Percentiles rank a stretch among this genome's conserved stretches.
Evolutionary conservation across 2,888 invertebrate species (phyloP).

Genomic region (Apodemia hepburni): DNA sequence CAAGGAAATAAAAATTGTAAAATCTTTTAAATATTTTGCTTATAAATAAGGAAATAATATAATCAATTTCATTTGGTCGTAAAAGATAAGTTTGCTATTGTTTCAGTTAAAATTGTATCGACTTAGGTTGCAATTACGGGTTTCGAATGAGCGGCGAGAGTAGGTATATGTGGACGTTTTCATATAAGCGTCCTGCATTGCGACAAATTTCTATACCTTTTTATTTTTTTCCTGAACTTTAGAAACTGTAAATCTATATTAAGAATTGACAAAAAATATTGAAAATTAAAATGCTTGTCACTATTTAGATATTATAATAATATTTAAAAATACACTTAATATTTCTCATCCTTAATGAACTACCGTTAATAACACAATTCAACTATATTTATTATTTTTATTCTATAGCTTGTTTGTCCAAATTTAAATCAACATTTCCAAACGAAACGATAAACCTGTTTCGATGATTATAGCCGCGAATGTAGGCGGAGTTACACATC

Average conservation of each 20-base stretch:
- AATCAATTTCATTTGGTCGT: no score
- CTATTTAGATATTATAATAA: neutral
- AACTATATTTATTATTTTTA: neutral
- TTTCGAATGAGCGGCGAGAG: conserved; percentile 60
- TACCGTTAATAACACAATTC: conserved; percentile 41
- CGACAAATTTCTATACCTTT: conserved; percentile 66
- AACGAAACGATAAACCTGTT: conserved; percentile 65
- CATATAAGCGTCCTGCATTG: conserved; percentile 69
- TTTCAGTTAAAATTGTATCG: conserved; percentile 40
- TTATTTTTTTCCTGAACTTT: conserved; percentile 55
- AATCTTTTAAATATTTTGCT: no score
- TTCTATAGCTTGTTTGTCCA: conserved; percentile 15
- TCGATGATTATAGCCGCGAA: conserved; percentile 60
- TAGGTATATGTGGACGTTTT: conserved; percentile 51
- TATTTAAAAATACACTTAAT: neutral
- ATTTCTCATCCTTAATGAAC: conserved; percentile 23
- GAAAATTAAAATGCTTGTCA: neutral
- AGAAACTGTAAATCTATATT: conserved; percentile 6
- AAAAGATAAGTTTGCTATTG: conserved; percentile 3
- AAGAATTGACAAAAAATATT: neutral
- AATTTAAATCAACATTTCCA: conserved; percentile 43
- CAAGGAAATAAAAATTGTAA: no score
- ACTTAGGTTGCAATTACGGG: conserved; percentile 53
- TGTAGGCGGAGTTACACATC: conserved; percentile 64
- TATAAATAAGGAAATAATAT: no score